A percentile compares a stretch with the other conserved stretches of the same genome.
phyloP scores from a whole-genome alignment of 2,797 vertebrate genomes.

The Agapornis canus region DNA sequence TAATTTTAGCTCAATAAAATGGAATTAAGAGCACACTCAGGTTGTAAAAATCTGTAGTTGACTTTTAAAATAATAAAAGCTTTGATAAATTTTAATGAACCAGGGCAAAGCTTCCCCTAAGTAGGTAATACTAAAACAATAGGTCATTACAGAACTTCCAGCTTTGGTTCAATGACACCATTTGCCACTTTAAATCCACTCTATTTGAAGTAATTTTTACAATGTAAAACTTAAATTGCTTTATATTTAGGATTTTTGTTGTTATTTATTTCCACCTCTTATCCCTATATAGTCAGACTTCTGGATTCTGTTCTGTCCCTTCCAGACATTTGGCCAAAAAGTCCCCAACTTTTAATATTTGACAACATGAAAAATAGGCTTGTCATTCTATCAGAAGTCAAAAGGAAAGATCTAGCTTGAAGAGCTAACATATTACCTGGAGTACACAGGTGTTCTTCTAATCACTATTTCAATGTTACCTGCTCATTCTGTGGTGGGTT shows the following conservation, averaged over 20 bases:
- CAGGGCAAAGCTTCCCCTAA: not conserved
- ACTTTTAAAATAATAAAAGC: conserved; percentile 10
- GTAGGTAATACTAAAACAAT: not conserved
- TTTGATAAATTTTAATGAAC: conserved; percentile 24
- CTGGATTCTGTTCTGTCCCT: not conserved
- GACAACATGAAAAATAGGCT: not conserved
- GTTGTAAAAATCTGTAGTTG: not conserved
- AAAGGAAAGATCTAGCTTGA: not conserved
- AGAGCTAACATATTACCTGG: not conserved
- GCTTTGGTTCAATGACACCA: not conserved
- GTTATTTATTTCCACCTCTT: not conserved
- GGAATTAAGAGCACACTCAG: not conserved
- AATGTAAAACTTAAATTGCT: not conserved
- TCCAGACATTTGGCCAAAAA: not conserved
- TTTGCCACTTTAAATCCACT: not conserved
- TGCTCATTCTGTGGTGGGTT: not conserved
- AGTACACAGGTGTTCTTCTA: not conserved
- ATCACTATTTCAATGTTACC: not conserved
- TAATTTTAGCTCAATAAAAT: not conserved
- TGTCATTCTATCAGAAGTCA: not conserved
- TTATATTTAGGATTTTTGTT: not conserved
- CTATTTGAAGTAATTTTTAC: not conserved
- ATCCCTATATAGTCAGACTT: not conserved
- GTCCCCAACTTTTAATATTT: not conserved
- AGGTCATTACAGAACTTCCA: not conserved